Percentiles rank a stretch among this genome's conserved stretches.
These are phyloP conservation scores for Fregata magnificens DNA, from an alignment of 2,113 vertebrate species.

Conservation along the genomic window DNA sequence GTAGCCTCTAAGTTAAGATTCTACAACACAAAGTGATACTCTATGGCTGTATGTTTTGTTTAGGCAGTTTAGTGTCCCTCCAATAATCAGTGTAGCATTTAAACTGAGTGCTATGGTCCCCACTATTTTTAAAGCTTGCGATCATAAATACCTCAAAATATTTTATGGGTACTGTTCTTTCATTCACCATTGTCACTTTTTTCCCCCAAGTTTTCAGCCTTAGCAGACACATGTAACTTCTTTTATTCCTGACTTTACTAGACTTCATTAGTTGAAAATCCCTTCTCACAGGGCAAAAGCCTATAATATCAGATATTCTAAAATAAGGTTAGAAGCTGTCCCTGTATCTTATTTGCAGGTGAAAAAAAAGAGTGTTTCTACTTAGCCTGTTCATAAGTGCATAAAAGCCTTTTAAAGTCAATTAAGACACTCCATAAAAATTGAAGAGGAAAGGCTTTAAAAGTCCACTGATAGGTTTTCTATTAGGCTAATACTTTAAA, in stretches of 20 bases:
- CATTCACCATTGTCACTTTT: not conserved
- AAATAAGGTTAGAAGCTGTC: conserved; percentile 1
- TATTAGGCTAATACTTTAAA: conserved; percentile 54
- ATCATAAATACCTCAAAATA: not conserved
- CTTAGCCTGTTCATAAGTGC: conserved; percentile 2
- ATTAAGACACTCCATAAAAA: conserved; percentile 61
- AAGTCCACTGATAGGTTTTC: conserved; percentile 43
- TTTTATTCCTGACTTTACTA: not conserved
- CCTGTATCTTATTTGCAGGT: not conserved
- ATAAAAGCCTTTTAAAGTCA: conserved; percentile 51
- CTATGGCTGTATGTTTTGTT: not conserved
- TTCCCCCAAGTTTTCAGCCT: not conserved
- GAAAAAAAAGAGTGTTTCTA: not conserved
- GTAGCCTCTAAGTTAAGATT: not conserved
- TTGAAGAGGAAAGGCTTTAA: conserved; percentile 33
- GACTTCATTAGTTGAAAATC: not conserved
- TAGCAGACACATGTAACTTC: not conserved
- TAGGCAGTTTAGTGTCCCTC: not conserved
- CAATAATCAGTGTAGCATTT: not conserved
- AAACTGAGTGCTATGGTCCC: not conserved
- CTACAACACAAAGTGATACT: not conserved
- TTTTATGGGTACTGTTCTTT: not conserved
- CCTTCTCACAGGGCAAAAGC: not conserved
- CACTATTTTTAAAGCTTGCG: not conserved
- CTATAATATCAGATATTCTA: not conserved